Evolutionary conservation across 2,113 vertebrate genomes (phyloP), one percentile per base, ranked within the genome.

Genomic region (Lepus americanus): DNA sequence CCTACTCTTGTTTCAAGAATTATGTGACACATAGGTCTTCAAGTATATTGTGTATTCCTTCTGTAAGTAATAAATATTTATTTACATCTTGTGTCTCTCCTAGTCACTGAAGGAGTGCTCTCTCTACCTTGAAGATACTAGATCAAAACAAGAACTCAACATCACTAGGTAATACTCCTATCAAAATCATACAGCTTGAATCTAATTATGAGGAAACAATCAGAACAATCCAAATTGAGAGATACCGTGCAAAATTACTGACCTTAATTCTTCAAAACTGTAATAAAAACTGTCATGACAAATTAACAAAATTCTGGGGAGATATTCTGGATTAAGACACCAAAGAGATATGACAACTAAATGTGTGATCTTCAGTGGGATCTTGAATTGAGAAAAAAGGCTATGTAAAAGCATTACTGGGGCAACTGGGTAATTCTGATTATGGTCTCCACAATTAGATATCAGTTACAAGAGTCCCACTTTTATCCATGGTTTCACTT

Each of bases 211-310:
- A 83, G 61, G 33, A 83, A 83, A 66, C 25, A 53, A 59, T 22
- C 27, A 70, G 53, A 83, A n/a, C 82, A 76, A 49, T 83, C 1
- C 61, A 84, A 88, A 72, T 25, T 22, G 67, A 92, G 61, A 93
- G 53, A n/a, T 29, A 89, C 61, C 55, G 44, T 92, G 17, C 31
- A 86, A 95, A 93, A 92, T 80, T 93, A 95, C 33, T 77, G 66
- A 78, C 10, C 5, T 36, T 31, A 10, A 39, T 82, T 96, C 74
- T 95, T 94, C 59, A 93, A 93, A 94, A 94, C 19, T 80, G 19
- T 79, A 87, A 67, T 74, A 33, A 78, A 91, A 84, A 84, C 17
- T 76, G 5, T 94, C 55, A 74, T n/a, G 33, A 83, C 94, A 89
- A 23, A 77, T 73, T 73, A 92, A 81, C 12, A 61, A 94, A 95